These are phyloP conservation scores for Deilephila elpenor DNA, from an alignment of 2,888 invertebrate species.

Conservation along the genomic window DNA sequence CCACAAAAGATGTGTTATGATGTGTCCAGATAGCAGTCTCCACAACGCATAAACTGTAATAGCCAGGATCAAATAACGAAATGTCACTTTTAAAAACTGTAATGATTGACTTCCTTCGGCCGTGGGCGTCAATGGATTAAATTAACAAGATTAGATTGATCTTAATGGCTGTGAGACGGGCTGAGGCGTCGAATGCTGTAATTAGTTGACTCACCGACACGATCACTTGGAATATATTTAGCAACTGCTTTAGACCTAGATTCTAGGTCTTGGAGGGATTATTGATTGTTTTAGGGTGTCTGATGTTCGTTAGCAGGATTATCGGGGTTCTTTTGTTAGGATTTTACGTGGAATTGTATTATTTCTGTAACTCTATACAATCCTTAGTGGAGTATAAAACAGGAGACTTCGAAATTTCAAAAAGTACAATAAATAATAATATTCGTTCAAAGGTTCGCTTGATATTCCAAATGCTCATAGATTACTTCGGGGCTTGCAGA, in stretches of 20 bases:
- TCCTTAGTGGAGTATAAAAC: too few relatives aligned
- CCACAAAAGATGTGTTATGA: not conserved
- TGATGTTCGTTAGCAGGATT: not conserved
- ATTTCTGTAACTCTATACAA: too few relatives aligned
- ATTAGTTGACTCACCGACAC: constrained; percentile 58
- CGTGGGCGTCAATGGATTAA: constrained; percentile 69
- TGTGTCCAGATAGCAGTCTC: not conserved
- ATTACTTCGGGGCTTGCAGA: too few relatives aligned
- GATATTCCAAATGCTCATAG: too few relatives aligned
- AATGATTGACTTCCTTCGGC: constrained; percentile 78
- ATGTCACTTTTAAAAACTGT: constrained; percentile 52
- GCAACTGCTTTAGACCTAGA: constrained; percentile 14
- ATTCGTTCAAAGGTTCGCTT: too few relatives aligned
- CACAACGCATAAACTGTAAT: constrained; percentile 8
- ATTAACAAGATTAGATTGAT: constrained; percentile 83
- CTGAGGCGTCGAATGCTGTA: constrained; percentile 77
- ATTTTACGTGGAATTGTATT: too few relatives aligned
- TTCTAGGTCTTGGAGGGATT: not conserved
- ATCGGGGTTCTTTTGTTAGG: not conserved
- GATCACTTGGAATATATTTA: constrained; percentile 26
- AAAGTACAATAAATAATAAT: too few relatives aligned
- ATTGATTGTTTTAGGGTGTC: not conserved
- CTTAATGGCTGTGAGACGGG: constrained; percentile 80
- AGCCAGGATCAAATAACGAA: constrained; percentile 31
- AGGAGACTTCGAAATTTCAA: too few relatives aligned